Evolutionary conservation across 2,888 invertebrate species (phyloP), one percentile per base, ranked within the genome.

Genomic region (Cremastinae sp.): DNA sequence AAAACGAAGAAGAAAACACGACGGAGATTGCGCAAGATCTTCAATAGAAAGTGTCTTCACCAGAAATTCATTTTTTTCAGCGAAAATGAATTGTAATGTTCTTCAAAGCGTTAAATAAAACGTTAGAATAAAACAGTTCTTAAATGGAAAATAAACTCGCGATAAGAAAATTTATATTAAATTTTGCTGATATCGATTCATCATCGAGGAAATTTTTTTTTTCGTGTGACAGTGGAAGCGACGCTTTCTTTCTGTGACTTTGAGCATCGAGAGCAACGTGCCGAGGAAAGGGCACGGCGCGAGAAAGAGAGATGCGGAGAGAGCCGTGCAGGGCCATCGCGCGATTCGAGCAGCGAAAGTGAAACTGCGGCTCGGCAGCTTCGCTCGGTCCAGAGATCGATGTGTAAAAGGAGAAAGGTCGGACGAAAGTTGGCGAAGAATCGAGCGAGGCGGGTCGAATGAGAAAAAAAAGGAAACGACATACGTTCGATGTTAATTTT

Each of bases 281-380:
- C 16, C 8, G 35, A n/a, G 9, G 14, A 65, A 56, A 66, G 43
- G 58, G 28, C 37, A 12, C 14, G n/a, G 64, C 28, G 9, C 28
- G 47, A 14, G 53, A 16, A 35, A 35, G 14, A 37, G 61, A n/a
- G 47, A 51, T 12, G n/a, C 41, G 9, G 41, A 14, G 41, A 53
- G 35, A 53, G 58, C 45, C 28, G 37, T 28, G 59, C 43, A 58
- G 61, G 45, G 61, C n/a, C 55, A 12, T 14, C 49, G 51, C 28
- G 43, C 1, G 53, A 35, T 14, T 53, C 41, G 43, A n/a, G 49
- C 41, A 86, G 86, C 83, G 87, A 87, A 87, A 87, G 87, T 82
- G 84, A 87, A 86, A 87, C 83, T 77, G 58, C 51, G 74, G 59
- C 55, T 62, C 62, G 43, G 72, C 58, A 61, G 75, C 73, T 28